Conservation (phyloP, 2,888 invertebrate species). For the Oxytorus armatus region DNA sequence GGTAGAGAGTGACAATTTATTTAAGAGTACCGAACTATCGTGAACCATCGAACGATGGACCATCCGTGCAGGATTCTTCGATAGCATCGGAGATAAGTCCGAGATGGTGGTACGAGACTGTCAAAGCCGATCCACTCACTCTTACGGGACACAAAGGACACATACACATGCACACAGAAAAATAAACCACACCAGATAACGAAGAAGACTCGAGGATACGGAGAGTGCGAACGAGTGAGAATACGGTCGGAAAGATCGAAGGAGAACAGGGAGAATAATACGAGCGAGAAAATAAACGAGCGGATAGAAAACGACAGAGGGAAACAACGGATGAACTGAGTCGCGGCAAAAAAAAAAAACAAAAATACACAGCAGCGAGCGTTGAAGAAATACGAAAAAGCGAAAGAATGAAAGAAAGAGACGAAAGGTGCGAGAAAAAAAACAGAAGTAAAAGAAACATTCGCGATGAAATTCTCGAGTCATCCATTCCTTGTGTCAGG, state of each 20-base stretch:
- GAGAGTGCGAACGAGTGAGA: neutral
- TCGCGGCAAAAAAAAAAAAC: neutral
- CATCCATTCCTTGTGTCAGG: slow-evolving; percentile 79
- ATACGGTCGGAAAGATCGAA: neutral
- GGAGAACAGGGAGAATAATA: slow-evolving; percentile 17
- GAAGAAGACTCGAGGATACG: slow-evolving; percentile 2
- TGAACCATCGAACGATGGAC: slow-evolving; percentile 36
- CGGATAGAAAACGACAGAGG: slow-evolving; percentile 15
- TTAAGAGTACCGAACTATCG: slow-evolving; percentile 65
- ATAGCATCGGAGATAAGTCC: slow-evolving; percentile 54
- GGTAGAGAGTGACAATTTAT: slow-evolving; percentile 67
- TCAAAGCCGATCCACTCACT: slow-evolving; percentile 38
- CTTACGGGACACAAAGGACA: slow-evolving; percentile 54
- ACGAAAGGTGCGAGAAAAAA: slow-evolving; percentile 17
- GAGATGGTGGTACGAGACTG: slow-evolving; percentile 41
- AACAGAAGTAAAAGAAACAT: slow-evolving; percentile 50
- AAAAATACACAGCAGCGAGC: slow-evolving; percentile 9
- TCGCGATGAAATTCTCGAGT: slow-evolving; percentile 79
- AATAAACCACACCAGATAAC: no score
- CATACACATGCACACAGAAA: neutral
- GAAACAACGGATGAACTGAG: slow-evolving; percentile 21
- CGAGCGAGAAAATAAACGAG: slow-evolving; percentile 17
- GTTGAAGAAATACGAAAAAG: slow-evolving; percentile 21
- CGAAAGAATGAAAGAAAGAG: slow-evolving; percentile 7
- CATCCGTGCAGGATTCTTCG: slow-evolving; percentile 11